phyloP scores from a whole-genome alignment of 1,140 invertebrate species.

The Rhopalosiphum padi region DNA sequence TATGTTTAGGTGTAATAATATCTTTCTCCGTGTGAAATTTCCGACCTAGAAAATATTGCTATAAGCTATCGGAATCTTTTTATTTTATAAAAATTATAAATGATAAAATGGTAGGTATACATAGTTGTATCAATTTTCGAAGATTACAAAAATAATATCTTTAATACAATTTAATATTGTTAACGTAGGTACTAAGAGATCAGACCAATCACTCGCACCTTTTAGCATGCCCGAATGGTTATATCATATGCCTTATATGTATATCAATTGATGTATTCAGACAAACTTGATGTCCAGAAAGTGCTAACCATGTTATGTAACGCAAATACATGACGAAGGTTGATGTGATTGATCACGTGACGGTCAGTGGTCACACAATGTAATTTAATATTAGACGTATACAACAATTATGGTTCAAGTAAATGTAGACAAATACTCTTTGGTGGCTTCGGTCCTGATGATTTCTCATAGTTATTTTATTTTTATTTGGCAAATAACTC shows the following conservation, averaged over 20 bases:
- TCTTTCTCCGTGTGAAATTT: too few relatives aligned
- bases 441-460: background rate
- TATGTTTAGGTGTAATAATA: too few relatives aligned
- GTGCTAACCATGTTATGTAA: background rate
- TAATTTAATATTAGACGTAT: background rate
- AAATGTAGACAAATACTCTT: background rate
- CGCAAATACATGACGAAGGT: background rate
- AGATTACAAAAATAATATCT: too few relatives aligned
- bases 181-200: too few relatives aligned
- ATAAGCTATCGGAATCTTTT: too few relatives aligned
- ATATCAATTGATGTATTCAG: background rate
- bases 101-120: too few relatives aligned
- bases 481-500: background rate
- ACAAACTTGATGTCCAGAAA: background rate
- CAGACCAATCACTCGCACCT: background rate
- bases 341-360: background rate
- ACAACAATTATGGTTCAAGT: background rate
- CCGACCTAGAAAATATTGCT: too few relatives aligned
- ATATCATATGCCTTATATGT: background rate
- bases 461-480: background rate
- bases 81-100: too few relatives aligned
- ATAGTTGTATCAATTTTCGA: too few relatives aligned
- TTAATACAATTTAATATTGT: too few relatives aligned
- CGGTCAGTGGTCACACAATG: background rate
- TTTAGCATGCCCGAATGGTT: background rate